Conservation (phyloP, 2,888 invertebrate species). For the Hypolimnas misippus region DNA sequence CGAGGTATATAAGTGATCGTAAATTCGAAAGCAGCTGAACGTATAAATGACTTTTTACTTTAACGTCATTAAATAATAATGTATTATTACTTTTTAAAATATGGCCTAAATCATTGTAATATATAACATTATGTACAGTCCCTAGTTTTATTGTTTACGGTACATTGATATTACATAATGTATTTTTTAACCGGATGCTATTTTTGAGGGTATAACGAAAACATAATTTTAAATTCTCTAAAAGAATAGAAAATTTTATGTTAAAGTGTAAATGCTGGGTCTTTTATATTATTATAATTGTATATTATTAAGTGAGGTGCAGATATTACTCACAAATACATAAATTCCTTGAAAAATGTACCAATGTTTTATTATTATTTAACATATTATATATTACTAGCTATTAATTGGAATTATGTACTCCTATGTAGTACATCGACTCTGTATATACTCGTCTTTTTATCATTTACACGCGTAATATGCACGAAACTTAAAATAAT, state of each 20-base stretch:
- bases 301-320: background rate
- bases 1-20: too few species aligned
- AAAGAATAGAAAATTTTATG: background rate
- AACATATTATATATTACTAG: too few species aligned
- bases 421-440: too few species aligned
- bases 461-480: too few species aligned
- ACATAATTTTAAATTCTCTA: background rate
- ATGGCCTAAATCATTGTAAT: conserved; percentile 36
- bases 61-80: background rate
- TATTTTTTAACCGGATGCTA: conserved; percentile 10
- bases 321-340: background rate
- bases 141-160: conserved; percentile 25
- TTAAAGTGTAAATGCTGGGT: background rate
- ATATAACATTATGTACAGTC: conserved; percentile 33
- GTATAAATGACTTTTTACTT: conserved; percentile 3
- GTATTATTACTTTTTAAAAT: conserved; percentile 11
- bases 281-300: background rate
- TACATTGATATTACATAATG: conserved; percentile 1
- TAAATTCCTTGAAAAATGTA: background rate
- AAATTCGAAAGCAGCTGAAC: too few species aligned
- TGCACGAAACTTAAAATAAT: too few species aligned
- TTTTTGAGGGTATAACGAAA: background rate
- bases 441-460: too few species aligned
- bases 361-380: too few species aligned
- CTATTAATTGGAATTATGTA: too few species aligned